These are phyloP conservation scores for Gadus chalcogrammus DNA, from an alignment of 2,113 vertebrate species.

Conservation along the genomic window DNA sequence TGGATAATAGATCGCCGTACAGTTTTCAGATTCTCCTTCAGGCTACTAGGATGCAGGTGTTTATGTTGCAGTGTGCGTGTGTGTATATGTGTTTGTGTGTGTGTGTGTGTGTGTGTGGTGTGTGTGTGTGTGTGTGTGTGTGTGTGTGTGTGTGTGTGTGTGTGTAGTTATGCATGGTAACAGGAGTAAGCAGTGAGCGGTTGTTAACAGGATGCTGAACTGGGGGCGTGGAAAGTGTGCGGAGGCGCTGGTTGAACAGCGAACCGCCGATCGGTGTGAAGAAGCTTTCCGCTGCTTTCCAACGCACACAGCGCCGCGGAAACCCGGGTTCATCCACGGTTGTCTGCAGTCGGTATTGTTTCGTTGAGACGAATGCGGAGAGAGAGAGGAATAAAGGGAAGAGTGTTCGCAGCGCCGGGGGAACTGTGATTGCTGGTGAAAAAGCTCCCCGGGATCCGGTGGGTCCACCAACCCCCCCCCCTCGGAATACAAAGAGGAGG, in stretches of 20 bases:
- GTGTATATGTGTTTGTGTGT: constrained; percentile 57
- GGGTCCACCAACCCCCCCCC: no score
- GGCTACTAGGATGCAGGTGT: constrained; percentile 28
- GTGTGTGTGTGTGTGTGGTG: constrained; percentile 57
- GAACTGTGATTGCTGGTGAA: neutral
- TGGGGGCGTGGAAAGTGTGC: neutral
- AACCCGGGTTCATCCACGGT: neutral
- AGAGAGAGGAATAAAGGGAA: no score
- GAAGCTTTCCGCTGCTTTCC: neutral
- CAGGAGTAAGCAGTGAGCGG: neutral
- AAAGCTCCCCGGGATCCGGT: no score
- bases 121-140: constrained; percentile 55
- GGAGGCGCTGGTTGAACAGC: neutral
- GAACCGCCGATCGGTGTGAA: no score
- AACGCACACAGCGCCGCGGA: no score
- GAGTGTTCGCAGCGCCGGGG: no score
- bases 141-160: constrained; percentile 60
- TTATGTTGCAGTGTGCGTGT: constrained; percentile 48
- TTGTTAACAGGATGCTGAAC: neutral
- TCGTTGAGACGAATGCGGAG: neutral
- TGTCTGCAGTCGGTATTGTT: neutral
- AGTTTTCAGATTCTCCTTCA: constrained; percentile 18
- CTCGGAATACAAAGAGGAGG: no score
- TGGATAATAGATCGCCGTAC: constrained; percentile 31
- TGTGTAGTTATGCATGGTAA: constrained; percentile 50